These are phyloP conservation scores for Cranoglanis bouderius DNA, from an alignment of 2,113 vertebrate species.

Conservation along the genomic window DNA sequence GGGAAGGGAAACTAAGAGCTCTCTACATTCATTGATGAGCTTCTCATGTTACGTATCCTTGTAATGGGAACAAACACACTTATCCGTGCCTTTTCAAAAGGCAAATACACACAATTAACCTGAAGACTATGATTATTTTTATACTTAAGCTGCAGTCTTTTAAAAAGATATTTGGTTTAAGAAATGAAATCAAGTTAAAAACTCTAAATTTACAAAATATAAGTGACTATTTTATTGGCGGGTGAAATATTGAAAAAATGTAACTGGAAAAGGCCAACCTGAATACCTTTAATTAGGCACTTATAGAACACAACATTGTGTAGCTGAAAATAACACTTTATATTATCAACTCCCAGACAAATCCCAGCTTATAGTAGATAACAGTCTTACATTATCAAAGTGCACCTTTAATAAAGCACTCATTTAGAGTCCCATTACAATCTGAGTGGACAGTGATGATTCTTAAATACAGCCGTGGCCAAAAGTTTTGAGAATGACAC, in stretches of 20 bases:
- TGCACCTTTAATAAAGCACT: not conserved
- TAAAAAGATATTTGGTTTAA: not conserved
- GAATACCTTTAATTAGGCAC: not conserved
- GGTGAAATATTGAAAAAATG: too few relatives aligned
- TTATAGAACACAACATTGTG: not conserved
- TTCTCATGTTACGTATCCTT: conserved; percentile 51
- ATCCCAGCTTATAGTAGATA: not conserved
- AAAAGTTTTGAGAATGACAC: too few relatives aligned
- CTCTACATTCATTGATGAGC: conserved; percentile 59
- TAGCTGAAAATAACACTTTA: not conserved
- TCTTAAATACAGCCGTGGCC: too few relatives aligned
- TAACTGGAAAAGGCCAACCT: not conserved
- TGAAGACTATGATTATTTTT: not conserved
- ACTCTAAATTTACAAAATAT: not conserved
- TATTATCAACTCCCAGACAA: not conserved
- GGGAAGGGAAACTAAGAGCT: conserved; percentile 37
- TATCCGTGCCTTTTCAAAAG: not conserved
- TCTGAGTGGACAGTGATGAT: not conserved
- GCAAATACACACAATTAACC: conserved; percentile 7
- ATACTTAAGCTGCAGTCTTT: not conserved
- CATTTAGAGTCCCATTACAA: not conserved
- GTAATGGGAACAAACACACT: conserved; percentile 50
- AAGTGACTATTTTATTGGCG: not conserved
- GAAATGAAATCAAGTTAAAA: not conserved
- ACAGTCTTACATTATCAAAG: not conserved